Conservation (phyloP, 2,888 invertebrate genomes). For the Macrosoma leucophasiata region DNA sequence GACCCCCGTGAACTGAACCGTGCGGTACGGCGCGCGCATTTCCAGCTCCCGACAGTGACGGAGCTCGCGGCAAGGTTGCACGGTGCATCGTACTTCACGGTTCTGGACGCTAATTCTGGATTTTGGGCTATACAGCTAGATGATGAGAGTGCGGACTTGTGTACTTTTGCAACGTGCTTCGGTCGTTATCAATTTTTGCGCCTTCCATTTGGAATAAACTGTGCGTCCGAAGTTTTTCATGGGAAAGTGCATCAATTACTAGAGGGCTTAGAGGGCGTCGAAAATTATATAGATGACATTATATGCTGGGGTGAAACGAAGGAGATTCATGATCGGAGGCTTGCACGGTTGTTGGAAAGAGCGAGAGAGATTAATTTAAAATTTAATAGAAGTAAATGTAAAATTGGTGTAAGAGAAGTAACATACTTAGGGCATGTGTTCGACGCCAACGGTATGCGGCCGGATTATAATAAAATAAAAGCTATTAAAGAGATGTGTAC, state of each 20-base stretch:
- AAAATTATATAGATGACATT: conserved; percentile 22
- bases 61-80: too few relatives aligned
- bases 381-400: conserved; percentile 21
- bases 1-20: too few relatives aligned
- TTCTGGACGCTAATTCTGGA: too few relatives aligned
- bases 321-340: conserved; percentile 20
- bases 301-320: conserved; percentile 19
- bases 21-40: too few relatives aligned
- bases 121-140: too few relatives aligned
- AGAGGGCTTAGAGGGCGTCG: conserved; percentile 19
- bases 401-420: conserved; percentile 15
- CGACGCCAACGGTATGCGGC: conserved; percentile 18
- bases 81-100: too few relatives aligned
- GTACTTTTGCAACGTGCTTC: conserved; percentile 12
- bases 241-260: conserved; percentile 12
- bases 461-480: conserved; percentile 17
- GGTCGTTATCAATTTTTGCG: conserved; percentile 14
- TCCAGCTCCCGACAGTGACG: too few relatives aligned
- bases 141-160: too few relatives aligned
- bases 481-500: conserved; percentile 20
- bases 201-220: conserved; percentile 14
- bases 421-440: conserved; percentile 24
- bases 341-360: conserved; percentile 16
- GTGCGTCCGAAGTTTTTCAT: conserved; percentile 14
- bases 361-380: conserved; percentile 23